Percentiles rank a stretch among this genome's conserved stretches.
Evolutionary conservation across 2,797 vertebrate species (phyloP).

Genomic region (Tapera naevia): DNA sequence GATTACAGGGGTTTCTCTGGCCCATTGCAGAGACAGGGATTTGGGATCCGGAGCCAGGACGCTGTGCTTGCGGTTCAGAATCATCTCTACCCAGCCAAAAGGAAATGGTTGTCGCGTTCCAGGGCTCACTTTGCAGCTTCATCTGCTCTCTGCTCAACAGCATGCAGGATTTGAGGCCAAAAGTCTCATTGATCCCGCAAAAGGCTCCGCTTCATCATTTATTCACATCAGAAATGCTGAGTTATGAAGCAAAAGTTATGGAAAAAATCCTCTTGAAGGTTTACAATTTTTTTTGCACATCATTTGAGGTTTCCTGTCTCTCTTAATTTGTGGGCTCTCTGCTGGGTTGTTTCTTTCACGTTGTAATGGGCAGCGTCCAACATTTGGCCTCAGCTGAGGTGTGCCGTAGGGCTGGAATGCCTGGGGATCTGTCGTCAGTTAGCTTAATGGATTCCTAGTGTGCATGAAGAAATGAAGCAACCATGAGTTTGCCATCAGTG

Average conservation of each 20-base stretch:
- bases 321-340: conserved; percentile 58
- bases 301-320: conserved; percentile 72
- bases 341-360: conserved; percentile 34
- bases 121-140: conserved; percentile 13
- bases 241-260: conserved; percentile 57
- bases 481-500: conserved; percentile 17
- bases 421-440: conserved; percentile 66
- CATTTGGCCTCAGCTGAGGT: conserved; percentile 5
- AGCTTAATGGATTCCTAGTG: conserved; percentile 61
- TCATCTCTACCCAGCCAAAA: conserved; percentile 24
- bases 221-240: conserved; percentile 55
- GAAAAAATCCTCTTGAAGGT: conserved; percentile 36
- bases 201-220: conserved; percentile 42
- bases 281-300: conserved; percentile 69
- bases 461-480: conserved; percentile 16
- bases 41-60: not conserved
- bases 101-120: conserved; percentile 49
- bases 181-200: conserved; percentile 40
- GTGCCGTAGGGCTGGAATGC: not conserved
- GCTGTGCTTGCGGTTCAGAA: not conserved
- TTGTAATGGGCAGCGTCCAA: conserved; percentile 45
- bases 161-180: not conserved
- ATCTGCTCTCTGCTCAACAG: not conserved
- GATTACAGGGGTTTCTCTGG: not conserved
- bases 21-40: not conserved